A percentile compares a stretch with the other conserved stretches of the same genome.
Conservation (phyloP, 1,140 invertebrate species). For the Leptinotarsa defecta region DNA sequence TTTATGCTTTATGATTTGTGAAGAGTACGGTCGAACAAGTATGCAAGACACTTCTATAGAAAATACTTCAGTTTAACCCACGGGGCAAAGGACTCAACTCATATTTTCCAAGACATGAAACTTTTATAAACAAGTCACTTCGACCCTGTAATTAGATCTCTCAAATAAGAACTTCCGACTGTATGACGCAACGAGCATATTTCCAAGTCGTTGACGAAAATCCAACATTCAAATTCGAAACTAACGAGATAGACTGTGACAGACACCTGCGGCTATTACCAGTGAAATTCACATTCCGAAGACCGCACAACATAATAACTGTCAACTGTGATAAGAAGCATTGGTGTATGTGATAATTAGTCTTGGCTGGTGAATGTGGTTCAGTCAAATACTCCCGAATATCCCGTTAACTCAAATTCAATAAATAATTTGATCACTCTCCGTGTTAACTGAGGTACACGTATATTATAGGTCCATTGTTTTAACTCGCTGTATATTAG, state of each 20-base stretch:
- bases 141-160: too few species aligned
- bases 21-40: too few species aligned
- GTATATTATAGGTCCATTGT: neutral
- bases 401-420: neutral
- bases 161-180: too few species aligned
- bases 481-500: neutral
- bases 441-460: neutral
- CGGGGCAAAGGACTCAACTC: too few species aligned
- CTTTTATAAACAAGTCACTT: too few species aligned
- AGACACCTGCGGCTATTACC: neutral
- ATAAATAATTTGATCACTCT: neutral
- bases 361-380: constrained; percentile 39
- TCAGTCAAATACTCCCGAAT: neutral
- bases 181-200: too few species aligned
- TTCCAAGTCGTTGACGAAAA: neutral
- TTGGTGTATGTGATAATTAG: constrained; percentile 54
- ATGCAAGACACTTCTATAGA: too few species aligned
- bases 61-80: too few species aligned
- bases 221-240: neutral
- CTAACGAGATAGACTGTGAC: neutral
- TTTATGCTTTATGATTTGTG: too few species aligned
- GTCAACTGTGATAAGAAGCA: constrained; percentile 53
- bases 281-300: constrained; percentile 27
- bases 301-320: constrained; percentile 47
- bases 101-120: too few species aligned